Conservation (phyloP, 2,113 vertebrate genomes). For the Rhipidura dahli region DNA sequence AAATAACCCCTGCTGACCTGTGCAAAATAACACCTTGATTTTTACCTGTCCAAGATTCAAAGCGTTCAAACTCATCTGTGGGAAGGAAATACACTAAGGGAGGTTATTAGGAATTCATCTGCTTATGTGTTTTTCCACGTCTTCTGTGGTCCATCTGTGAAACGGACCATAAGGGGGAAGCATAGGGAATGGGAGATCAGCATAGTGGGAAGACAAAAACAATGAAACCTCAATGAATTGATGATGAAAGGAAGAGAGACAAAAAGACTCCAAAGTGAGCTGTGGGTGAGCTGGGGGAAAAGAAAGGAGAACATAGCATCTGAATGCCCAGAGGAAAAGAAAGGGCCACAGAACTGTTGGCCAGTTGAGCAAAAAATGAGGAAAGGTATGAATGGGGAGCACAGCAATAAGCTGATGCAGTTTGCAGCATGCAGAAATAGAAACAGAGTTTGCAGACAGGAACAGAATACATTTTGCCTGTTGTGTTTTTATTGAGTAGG, state of each 20-base stretch:
- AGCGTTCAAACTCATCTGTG: neutral
- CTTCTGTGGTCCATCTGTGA: slow-evolving; percentile 35
- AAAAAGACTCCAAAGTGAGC: neutral
- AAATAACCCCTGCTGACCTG: neutral
- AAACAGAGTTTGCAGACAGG: neutral
- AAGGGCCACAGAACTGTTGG: fast-evolving
- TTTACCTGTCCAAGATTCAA: neutral
- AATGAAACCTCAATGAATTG: slow-evolving; percentile 18
- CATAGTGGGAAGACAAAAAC: slow-evolving; percentile 8
- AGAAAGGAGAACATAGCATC: neutral
- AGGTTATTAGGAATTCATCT: neutral
- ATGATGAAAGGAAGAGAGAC: neutral
- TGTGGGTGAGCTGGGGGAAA: neutral
- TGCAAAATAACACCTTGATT: neutral
- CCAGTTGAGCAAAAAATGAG: neutral
- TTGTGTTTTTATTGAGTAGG: neutral
- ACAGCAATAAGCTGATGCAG: neutral
- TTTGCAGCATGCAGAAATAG: neutral
- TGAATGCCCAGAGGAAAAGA: neutral
- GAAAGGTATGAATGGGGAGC: neutral
- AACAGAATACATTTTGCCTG: neutral
- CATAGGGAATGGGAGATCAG: neutral
- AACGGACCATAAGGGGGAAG: neutral
- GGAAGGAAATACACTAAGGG: neutral
- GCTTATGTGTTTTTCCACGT: neutral